Conservation (phyloP, 2,113 vertebrate genomes). For the Oenanthe oenanthe region DNA sequence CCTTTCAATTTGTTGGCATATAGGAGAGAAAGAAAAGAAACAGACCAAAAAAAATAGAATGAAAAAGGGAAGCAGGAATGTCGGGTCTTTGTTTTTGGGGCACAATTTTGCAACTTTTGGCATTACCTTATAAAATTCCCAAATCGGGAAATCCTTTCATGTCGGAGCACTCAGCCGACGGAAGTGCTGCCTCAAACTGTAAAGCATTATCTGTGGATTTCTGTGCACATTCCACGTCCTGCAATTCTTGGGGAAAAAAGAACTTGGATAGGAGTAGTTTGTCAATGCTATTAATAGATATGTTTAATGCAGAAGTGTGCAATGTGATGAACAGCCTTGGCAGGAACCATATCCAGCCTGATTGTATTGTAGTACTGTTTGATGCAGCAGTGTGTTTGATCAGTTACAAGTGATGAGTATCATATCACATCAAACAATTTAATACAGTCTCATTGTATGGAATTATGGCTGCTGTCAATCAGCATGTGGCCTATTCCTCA, state of each 20-base stretch:
- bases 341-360: slow-evolving; percentile 64
- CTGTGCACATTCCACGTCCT: neutral
- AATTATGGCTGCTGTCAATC: slow-evolving; percentile 85
- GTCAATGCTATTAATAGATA: slow-evolving; percentile 64
- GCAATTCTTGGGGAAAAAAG: slow-evolving; percentile 37
- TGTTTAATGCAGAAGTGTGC: slow-evolving; percentile 52
- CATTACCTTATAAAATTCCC: slow-evolving; percentile 6
- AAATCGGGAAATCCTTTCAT: slow-evolving; percentile 28
- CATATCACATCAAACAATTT: slow-evolving; percentile 82
- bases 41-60: neutral
- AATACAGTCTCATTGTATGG: slow-evolving; percentile 80
- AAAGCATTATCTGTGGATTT: slow-evolving; percentile 13
- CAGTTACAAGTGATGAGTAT: slow-evolving; percentile 80
- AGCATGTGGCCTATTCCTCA: slow-evolving; percentile 72
- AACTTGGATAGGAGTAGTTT: slow-evolving; percentile 50
- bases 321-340: slow-evolving; percentile 59
- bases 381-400: slow-evolving; percentile 78
- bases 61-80: neutral
- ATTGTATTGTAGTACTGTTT: slow-evolving; percentile 74
- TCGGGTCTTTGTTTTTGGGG: neutral
- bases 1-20: neutral
- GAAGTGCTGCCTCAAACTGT: neutral
- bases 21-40: neutral
- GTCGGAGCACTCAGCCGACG: neutral
- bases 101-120: slow-evolving; percentile 13